These are phyloP conservation scores for Pagetopsis macropterus DNA, from an alignment of 2,797 vertebrate genomes.

Conservation along the genomic window DNA sequence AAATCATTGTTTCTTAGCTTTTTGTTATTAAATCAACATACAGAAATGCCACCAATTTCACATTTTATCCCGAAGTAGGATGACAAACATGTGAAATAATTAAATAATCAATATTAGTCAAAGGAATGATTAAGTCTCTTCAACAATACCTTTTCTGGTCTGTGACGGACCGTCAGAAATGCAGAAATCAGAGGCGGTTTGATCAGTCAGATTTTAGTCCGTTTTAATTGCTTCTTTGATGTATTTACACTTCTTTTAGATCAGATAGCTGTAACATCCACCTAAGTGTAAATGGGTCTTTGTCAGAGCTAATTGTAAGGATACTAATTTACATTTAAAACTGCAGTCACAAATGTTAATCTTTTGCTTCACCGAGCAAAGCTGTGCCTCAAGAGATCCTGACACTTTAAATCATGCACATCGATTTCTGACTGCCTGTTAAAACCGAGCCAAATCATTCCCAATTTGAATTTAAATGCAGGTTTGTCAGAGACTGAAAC, in stretches of 20 bases:
- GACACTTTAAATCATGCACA: constrained; percentile 22
- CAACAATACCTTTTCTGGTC: background rate
- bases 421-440: constrained; percentile 23
- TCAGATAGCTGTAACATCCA: background rate
- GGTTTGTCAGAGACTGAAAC: constrained; percentile 24
- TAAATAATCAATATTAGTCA: background rate
- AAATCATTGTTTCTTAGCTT: constrained; percentile 4
- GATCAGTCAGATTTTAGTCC: background rate
- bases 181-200: background rate
- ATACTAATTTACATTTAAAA: constrained; percentile 47
- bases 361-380: constrained; percentile 44
- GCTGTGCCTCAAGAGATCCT: constrained; percentile 19
- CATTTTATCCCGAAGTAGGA: background rate
- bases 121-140: background rate
- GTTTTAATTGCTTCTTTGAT: background rate
- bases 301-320: constrained; percentile 28
- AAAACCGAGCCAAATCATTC: constrained; percentile 20
- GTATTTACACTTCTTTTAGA: background rate
- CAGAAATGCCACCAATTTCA: background rate
- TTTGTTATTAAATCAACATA: constrained; percentile 8
- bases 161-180: background rate
- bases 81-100: background rate
- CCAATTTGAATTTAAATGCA: constrained; percentile 30
- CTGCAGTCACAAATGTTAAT: constrained; percentile 36
- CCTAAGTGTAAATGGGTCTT: constrained; percentile 1